Evolutionary conservation across 2,113 vertebrate species (phyloP).

Genomic region (Dromas ardeola): DNA sequence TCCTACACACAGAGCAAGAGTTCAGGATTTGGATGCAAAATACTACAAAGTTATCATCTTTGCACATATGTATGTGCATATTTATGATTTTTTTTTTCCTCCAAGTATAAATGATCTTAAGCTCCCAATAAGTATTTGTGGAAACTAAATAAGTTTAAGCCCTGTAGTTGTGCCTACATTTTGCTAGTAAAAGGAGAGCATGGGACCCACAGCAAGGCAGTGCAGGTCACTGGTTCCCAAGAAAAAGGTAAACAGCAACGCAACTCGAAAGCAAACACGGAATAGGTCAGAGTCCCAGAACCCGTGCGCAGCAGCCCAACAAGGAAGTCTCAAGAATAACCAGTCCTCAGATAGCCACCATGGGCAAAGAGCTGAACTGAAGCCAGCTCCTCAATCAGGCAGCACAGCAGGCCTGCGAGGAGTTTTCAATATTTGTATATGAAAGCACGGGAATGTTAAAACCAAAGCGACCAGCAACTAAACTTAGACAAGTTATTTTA

Average conservation of each 20-base stretch:
- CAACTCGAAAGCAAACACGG: not conserved
- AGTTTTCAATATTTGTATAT: rapidly evolving
- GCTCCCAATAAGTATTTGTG: not conserved
- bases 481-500: not conserved
- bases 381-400: not conserved
- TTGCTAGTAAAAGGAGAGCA: rapidly evolving
- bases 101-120: not conserved
- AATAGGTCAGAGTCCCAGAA: not conserved
- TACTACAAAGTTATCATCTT: not conserved
- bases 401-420: not conserved
- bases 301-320: rapidly evolving
- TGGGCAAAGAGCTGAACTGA: not conserved
- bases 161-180: not conserved
- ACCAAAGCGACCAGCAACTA: not conserved
- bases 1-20: rapidly evolving
- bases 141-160: not conserved
- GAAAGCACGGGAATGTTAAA: rapidly evolving
- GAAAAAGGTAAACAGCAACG: not conserved
- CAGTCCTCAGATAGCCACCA: not conserved
- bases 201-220: not conserved
- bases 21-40: not conserved
- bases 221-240: not conserved
- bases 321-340: not conserved
- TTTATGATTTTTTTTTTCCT: rapidly evolving
- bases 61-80: not conserved